Evolutionary conservation across 1,140 invertebrate species (phyloP).

Genomic region (Formica selysi): DNA sequence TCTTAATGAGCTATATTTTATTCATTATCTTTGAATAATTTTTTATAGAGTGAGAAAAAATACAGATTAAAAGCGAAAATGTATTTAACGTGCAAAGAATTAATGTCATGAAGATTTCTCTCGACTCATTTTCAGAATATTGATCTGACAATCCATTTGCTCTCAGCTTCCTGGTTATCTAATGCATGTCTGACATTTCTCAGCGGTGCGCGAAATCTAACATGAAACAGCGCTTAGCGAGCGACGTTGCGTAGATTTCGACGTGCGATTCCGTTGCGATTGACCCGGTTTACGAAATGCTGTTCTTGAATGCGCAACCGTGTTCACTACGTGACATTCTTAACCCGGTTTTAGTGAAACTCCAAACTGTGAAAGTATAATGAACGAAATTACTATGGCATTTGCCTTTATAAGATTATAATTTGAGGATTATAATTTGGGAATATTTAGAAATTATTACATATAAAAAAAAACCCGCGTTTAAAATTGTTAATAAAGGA

Average conservation of each 20-base stretch:
- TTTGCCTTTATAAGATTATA: neutral
- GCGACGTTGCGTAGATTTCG: conserved; percentile 11
- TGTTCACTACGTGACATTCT: neutral
- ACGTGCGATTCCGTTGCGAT: conserved; percentile 9
- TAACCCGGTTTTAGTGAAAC: neutral
- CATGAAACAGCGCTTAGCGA: conserved; percentile 39
- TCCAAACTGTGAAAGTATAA: neutral
- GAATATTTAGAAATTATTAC: neutral
- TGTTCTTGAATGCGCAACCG: neutral
- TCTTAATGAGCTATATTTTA: neutral
- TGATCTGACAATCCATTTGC: neutral
- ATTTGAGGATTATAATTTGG: too few species aligned
- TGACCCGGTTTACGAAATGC: neutral
- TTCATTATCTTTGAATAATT: conserved; percentile 2
- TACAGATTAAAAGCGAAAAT: neutral
- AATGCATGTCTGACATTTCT: conserved; percentile 11
- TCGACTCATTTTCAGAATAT: neutral
- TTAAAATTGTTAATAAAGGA: neutral
- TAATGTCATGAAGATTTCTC: neutral
- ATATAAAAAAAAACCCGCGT: neutral
- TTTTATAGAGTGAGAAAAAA: neutral
- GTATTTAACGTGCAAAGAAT: neutral
- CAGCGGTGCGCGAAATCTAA: conserved; percentile 42
- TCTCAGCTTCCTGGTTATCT: conserved; percentile 22
- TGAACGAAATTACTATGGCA: neutral